Base-by-base conservation (phyloP, 2,797 vertebrate species). In the Leptodactylus fallax region DNA sequence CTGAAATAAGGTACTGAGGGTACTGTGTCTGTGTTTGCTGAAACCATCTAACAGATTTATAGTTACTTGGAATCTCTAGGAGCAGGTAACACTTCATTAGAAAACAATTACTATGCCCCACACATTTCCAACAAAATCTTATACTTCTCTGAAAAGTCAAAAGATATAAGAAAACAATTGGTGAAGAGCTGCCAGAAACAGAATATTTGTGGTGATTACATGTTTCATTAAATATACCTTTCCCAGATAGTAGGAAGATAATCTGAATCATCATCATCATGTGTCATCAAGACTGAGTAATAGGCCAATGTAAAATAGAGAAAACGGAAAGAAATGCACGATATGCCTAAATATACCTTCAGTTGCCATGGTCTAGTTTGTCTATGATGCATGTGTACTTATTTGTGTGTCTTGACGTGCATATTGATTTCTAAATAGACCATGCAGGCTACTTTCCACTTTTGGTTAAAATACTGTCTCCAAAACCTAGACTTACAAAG, bases 101-200 rank as follows among this genome's bases (percentile, higher is more conserved):
- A 25, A 74, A 69, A 36, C 72, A 60, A 16, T 55, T 58, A 23
- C 47, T 19, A 7, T 58, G 74, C 58, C 14, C 53, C n/a, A 87
- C 67, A 49, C 19, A 67, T 16, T 58, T 83, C 27, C 36, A 8
- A 55, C 17, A 7, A 47, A 49, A 82, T 69, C 49, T 49, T 65
- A 63, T 19, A 56, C 23, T 10, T n/a, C 6, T 76, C 53, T 11
- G 55, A 16, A 81, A 87, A 67, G 9, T 71, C 45, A n/a, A 74
- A 21, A 51, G 55, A 10, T 63, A 47, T 14, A 72, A 87, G 23
- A 79, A 72, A 61, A 47, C 58, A 51, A 72, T 85, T 67, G 56
- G 55, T 21, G 16, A 69, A 7, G 36, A 36, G 36, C 36, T 36
- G 4, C 4, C 19, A 21, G 21, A 74, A 60, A 16, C 23, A 72